Evolutionary conservation across 2,113 vertebrate species (phyloP).

Genomic region (Campylorhamphus procurvoides): DNA sequence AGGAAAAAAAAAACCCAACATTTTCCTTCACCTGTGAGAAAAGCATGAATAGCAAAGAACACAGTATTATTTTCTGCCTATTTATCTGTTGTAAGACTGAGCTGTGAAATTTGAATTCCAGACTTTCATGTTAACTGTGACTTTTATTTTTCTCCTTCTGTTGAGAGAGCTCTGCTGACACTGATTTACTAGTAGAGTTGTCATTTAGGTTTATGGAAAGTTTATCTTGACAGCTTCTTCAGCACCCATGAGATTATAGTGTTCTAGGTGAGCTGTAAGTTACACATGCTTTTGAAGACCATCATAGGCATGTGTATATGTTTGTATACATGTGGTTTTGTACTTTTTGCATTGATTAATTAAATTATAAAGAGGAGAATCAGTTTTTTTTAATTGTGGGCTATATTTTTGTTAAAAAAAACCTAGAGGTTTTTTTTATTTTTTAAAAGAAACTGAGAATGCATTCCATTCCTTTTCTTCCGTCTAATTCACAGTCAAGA

Average conservation of each 20-base stretch:
- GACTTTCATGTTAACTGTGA: neutral
- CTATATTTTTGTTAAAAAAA: neutral
- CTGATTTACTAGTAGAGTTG: neutral
- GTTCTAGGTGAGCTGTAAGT: neutral
- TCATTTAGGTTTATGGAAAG: neutral
- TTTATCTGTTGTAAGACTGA: neutral
- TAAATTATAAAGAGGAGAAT: neutral
- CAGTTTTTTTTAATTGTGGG: neutral
- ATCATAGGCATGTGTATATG: neutral
- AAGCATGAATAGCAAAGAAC: neutral
- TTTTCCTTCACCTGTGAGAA: neutral
- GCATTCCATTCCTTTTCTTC: neutral
- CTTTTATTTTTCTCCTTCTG: neutral
- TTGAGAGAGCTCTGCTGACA: neutral
- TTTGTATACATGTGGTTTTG: neutral
- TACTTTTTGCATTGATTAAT: neutral
- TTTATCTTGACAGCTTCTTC: neutral
- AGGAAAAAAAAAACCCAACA: neutral
- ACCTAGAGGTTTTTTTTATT: neutral
- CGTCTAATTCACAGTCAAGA: neutral
- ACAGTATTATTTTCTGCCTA: neutral
- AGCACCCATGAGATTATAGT: neutral
- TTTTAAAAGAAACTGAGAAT: neutral
- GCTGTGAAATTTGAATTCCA: constrained; percentile 2
- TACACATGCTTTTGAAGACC: neutral